Conservation (phyloP, 37 sponge, comb jelly and placozoan genomes). For the Dysidea cf. avara region DNA sequence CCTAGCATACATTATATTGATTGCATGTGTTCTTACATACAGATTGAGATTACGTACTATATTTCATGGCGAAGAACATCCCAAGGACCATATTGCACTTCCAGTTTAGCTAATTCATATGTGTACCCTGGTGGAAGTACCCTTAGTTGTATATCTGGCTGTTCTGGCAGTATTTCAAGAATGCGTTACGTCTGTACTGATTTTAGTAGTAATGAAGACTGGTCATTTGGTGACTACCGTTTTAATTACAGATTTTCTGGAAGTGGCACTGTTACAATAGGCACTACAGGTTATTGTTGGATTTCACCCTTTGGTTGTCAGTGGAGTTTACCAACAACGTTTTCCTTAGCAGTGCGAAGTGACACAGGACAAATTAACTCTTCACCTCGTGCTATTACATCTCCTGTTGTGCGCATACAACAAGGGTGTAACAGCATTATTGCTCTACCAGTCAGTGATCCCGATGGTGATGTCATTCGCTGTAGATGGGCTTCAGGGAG, state of each 20-base stretch:
- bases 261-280: neutral
- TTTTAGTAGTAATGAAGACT: conserved; percentile 35
- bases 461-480: conserved; percentile 40
- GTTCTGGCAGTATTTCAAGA: conserved; percentile 18
- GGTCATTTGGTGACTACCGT: conserved; percentile 27
- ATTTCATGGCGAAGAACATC: conserved; percentile 37
- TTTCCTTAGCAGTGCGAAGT: conserved; percentile 2
- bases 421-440: conserved; percentile 24
- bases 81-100: neutral
- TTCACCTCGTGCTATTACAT: conserved; percentile 35
- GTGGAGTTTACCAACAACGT: conserved; percentile 27
- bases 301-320: neutral
- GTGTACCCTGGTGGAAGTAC: conserved; percentile 6
- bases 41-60: conserved; percentile 45
- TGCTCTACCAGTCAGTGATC: conserved; percentile 49
- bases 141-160: conserved; percentile 16
- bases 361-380: conserved; percentile 55
- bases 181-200: conserved; percentile 38
- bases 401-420: conserved; percentile 41
- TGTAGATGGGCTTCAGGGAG: conserved; percentile 43
- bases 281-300: conserved; percentile 44
- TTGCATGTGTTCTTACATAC: neutral
- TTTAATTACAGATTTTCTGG: neutral
- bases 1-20: too few relatives aligned
- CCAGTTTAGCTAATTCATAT: neutral